phyloP scores from a whole-genome alignment of 1,140 invertebrate genomes.

The Saxidomus purpurata region DNA sequence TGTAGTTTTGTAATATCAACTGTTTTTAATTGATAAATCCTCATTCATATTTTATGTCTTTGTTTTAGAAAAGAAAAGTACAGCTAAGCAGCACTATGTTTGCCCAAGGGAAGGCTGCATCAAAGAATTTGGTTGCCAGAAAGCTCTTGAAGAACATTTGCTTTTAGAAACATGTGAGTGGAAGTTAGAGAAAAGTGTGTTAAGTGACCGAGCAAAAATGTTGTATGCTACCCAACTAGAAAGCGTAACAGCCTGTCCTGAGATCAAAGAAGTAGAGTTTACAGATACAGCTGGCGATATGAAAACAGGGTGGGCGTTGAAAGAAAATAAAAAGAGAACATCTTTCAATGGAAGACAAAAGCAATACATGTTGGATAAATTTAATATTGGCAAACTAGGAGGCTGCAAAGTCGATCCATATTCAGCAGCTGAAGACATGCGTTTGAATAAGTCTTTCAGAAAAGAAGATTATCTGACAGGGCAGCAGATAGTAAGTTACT shows the following conservation, averaged over 20 bases:
- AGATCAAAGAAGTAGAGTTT: too few relatives aligned
- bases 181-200: background rate
- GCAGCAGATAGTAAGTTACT: background rate
- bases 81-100: too few relatives aligned
- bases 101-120: background rate
- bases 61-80: too few relatives aligned
- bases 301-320: background rate
- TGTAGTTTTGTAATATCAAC: too few relatives aligned
- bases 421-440: background rate
- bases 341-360: background rate
- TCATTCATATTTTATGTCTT: too few relatives aligned
- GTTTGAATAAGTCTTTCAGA: background rate
- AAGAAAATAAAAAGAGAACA: background rate
- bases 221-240: background rate
- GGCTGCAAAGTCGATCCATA: background rate
- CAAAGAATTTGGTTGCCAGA: background rate
- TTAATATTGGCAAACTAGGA: background rate
- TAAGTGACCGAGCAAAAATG: background rate
- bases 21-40: too few relatives aligned
- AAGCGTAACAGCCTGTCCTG: too few relatives aligned
- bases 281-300: too few relatives aligned
- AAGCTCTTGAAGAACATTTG: background rate
- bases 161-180: background rate
- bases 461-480: background rate
- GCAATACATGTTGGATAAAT: background rate